Percentiles rank a stretch among this genome's conserved stretches.
These are phyloP conservation scores for Psittacara wagleri DNA, from an alignment of 2,113 vertebrate species.

Conservation along the genomic window DNA sequence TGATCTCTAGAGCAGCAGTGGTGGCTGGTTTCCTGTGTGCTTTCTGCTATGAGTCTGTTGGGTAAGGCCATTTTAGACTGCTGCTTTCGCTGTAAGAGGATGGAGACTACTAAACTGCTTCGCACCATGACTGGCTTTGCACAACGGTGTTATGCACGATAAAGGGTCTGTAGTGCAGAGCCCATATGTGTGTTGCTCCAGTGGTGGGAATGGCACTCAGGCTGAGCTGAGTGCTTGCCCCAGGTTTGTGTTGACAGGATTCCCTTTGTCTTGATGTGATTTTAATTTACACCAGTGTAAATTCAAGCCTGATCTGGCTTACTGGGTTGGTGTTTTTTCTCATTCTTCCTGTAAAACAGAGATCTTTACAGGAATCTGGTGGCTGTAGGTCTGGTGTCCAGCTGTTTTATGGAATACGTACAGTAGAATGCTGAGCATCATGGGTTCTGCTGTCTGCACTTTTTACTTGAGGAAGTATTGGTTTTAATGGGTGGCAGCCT, in stretches of 20 bases:
- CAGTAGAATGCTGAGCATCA: background rate
- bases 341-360: background rate
- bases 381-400: background rate
- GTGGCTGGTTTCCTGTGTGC: fast-evolving
- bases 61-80: background rate
- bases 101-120: background rate
- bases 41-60: background rate
- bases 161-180: background rate
- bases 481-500: conserved; percentile 14
- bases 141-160: background rate
- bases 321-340: background rate
- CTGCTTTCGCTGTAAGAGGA: background rate
- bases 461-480: conserved; percentile 45
- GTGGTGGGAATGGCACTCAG: fast-evolving
- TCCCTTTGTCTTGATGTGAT: background rate
- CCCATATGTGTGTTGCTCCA: fast-evolving
- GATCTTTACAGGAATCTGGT: background rate
- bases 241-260: background rate
- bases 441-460: background rate
- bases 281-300: background rate
- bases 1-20: background rate
- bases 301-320: background rate
- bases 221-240: background rate
- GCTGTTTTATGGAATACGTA: conserved; percentile 2
- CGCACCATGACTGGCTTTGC: background rate